phyloP scores from a whole-genome alignment of 2,888 invertebrate species.

The Cinara cedri region DNA sequence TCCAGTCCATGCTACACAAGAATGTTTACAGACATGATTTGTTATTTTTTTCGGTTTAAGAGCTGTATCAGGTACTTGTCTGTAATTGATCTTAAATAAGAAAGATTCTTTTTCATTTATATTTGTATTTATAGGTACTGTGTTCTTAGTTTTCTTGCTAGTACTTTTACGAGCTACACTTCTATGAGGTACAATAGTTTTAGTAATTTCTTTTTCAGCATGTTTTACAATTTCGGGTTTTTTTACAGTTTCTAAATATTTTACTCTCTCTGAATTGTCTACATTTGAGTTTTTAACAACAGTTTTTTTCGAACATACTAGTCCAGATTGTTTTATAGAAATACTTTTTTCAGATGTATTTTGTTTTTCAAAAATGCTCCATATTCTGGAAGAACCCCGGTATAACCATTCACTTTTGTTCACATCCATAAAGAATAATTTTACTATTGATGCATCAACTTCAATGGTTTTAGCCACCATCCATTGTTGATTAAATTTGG shows the following conservation, averaged over 20 bases:
- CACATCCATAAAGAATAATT: not conserved
- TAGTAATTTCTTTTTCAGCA: not conserved
- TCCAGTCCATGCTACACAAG: constrained; percentile 62
- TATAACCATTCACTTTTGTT: not conserved
- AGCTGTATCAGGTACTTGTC: not conserved
- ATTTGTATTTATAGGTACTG: not conserved
- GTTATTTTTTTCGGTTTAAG: constrained; percentile 62
- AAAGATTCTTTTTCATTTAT: rapidly evolving
- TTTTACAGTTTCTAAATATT: not conserved
- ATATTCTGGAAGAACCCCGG: not conserved
- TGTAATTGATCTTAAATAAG: not conserved
- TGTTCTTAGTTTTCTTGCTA: not conserved
- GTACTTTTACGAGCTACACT: not conserved
- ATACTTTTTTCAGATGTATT: not conserved
- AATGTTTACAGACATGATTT: constrained; percentile 72
- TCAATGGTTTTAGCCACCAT: not conserved
- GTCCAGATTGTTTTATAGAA: not conserved
- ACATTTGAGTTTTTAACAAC: too few species aligned
- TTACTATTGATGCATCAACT: not conserved
- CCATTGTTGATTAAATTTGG: not conserved
- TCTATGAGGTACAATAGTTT: too few species aligned
- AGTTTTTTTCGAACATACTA: too few species aligned
- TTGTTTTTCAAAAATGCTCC: not conserved
- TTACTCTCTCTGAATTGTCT: too few species aligned
- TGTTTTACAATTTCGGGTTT: not conserved